Evolutionary conservation across 2,888 invertebrate species (phyloP), one percentile per base, ranked within the genome.

Genomic region (Hirtodrosophila duncani): DNA sequence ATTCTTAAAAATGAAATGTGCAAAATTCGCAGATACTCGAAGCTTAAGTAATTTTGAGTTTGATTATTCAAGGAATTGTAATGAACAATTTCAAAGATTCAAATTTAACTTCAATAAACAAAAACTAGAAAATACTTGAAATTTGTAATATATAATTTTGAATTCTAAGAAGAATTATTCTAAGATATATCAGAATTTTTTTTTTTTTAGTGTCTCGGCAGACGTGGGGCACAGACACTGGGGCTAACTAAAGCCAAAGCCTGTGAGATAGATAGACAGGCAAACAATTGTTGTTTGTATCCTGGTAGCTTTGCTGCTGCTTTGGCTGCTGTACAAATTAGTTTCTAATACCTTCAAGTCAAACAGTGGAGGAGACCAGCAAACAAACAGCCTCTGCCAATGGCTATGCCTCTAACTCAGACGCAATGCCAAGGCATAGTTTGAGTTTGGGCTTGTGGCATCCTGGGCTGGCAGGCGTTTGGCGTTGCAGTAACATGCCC

Each of bases 261-360:
- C 75, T 48, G 46, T 53, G 58, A 81, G 67, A 67, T 75, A 64
- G 69, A 71, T 62, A 67, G 67, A 70, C 69, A 72, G 80, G 63
- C 81, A 79, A 80, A 70, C 81, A 79, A 74, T 81, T 74, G 79
- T 74, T 78, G 56, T 69, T 78, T 74, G 74, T 69, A 56, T 62
- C 56, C 63, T 57, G 57, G 59, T 57, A 56, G 67, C 56, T 71
- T 45, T 62, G 18, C 13, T 63, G 34, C 30, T 51, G 36, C 45
- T 34, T 39, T 43, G 36, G 43, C 58, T 69, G 62, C 62, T 67
- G 63, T 58, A 79, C 80, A 77, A 77, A 77, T 77, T 77, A 77
- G 75, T 81, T 81, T 81, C 82, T 81, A 77, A 77, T 77, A 77
- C 82, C 75, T 81, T 75, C 68, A 81, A 75, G 81, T 81, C 75